These are phyloP conservation scores for Diplosoma virens DNA, from an alignment of 23 tunicate genomes.

Conservation along the genomic window DNA sequence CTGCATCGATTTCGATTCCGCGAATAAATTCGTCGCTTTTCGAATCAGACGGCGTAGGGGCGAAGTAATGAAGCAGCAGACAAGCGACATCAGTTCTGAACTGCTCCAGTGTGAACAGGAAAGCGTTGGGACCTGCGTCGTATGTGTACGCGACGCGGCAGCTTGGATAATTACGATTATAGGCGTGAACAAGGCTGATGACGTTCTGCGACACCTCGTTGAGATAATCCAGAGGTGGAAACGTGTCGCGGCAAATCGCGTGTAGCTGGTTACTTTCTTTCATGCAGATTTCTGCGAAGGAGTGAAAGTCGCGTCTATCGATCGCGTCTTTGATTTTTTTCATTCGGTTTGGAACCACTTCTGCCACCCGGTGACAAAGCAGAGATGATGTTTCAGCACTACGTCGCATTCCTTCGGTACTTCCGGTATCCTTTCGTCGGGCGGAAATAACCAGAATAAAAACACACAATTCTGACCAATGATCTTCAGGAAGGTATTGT, in stretches of 20 bases:
- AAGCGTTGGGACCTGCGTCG: constrained; percentile 97
- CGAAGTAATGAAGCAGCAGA: constrained; percentile 21
- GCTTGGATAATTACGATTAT: constrained; percentile 24
- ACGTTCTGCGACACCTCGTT: constrained; percentile 40
- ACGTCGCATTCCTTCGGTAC: constrained; percentile 84
- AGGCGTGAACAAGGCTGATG: constrained; percentile 71
- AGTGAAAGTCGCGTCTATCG: constrained; percentile 40
- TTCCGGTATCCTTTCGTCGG: constrained; percentile 48
- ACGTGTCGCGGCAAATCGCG: constrained; percentile 78
- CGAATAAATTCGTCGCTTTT: constrained; percentile 15
- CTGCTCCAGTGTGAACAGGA: constrained; percentile 43
- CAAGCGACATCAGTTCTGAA: constrained; percentile 45
- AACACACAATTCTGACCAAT: constrained; percentile 85
- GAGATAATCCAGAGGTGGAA: constrained; percentile 73
- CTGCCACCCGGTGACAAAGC: constrained; percentile 33
- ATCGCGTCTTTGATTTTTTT: constrained; percentile 41
- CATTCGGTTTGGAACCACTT: constrained; percentile 53
- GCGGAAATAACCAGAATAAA: constrained; percentile 61
- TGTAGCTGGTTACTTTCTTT: constrained; percentile 86
- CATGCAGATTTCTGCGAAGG: constrained; percentile 73
- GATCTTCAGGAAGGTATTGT: constrained; percentile 44
- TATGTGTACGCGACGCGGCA: constrained; percentile 71
- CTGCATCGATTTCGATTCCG: constrained; percentile 4
- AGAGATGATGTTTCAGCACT: constrained; percentile 67
- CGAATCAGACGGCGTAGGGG: neutral